Base-by-base conservation (phyloP, 2,888 invertebrate species). In the Agrochola macilenta region DNA sequence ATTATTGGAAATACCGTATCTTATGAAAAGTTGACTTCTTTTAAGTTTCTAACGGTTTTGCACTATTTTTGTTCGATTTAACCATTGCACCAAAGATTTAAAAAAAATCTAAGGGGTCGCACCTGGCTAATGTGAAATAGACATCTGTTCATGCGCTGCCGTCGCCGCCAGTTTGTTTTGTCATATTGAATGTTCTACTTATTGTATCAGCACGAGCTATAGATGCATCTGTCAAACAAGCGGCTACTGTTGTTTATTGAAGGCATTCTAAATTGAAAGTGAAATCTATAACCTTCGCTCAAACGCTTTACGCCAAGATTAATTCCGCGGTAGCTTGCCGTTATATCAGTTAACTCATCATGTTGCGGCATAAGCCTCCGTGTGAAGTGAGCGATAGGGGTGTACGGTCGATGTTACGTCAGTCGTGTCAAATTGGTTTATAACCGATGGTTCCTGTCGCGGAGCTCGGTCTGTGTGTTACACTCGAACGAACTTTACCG, bases 121-220 rank as follows among this genome's bases (percentile, higher is more conserved):
- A 92, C 91, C 92, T 92, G 93, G 94, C 93, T 88, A 83, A 86
- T 89, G 88, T 81, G 74, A 83, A 76, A 82, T 84, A 82, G 76
- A 90, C 95, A 94, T 94, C 94, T 94, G 95, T 92, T 89, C 89
- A 82, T 88, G 85, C 86, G 69, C 35, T 8, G 87, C 78, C 81
- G 87, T 77, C 79, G 87, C 81, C 79, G 81, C 83, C 79, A 82
- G 75, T 86, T 81, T 71, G 35, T 83, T 63, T 74, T 69, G 26
- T 23, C 52, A 14, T 65, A 26, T 12, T 12, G 46, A 39, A 39
- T 57, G 30, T 35, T 77, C 54, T 72, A 26, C 30, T 63, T 71
- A 79, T 83, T 81, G 69, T 83, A 39, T 66, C 61, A n/a, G n/a
- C n/a, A 66, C 30, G n/a, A 69, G 46, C 57, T 57, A 43, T 73